phyloP scores from a whole-genome alignment of 2,888 invertebrate species.

The Microchrysa polita region DNA sequence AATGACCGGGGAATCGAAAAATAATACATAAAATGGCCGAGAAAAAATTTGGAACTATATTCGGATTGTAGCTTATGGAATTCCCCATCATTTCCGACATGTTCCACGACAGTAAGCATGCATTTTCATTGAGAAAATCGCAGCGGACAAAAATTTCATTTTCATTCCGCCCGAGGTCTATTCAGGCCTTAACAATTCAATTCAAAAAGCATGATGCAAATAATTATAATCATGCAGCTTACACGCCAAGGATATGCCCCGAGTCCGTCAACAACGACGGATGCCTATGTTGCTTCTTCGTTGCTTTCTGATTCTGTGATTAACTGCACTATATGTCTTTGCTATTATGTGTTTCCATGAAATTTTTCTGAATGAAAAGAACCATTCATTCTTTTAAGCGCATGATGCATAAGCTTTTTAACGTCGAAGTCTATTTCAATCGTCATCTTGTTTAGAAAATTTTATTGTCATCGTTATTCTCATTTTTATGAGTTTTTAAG shows the following conservation, averaged over 20 bases:
- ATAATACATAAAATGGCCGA: too few relatives aligned
- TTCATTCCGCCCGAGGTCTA: too few relatives aligned
- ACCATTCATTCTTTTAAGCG: background rate
- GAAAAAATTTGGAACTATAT: too few relatives aligned
- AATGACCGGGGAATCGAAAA: too few relatives aligned
- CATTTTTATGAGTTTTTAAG: slow-evolving; percentile 34
- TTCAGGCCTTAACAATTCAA: too few relatives aligned
- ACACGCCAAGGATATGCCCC: background rate
- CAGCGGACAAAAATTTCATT: too few relatives aligned
- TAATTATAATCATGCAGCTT: background rate
- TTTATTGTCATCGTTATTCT: slow-evolving; percentile 42
- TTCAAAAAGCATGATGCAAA: background rate
- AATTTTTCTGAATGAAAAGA: slow-evolving; percentile 10
- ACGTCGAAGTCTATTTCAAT: slow-evolving; percentile 27
- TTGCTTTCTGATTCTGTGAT: background rate
- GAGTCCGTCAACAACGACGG: too few relatives aligned
- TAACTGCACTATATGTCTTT: background rate
- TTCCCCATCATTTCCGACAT: too few relatives aligned
- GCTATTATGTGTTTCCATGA: slow-evolving; percentile 12
- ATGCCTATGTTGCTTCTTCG: background rate
- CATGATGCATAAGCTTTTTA: background rate
- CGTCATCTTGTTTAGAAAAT: slow-evolving; percentile 32
- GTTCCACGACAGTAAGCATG: too few relatives aligned
- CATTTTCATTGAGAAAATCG: too few relatives aligned
- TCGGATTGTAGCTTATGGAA: too few relatives aligned